Conservation (phyloP, 2,113 vertebrate genomes). For the Vimba vimba region DNA sequence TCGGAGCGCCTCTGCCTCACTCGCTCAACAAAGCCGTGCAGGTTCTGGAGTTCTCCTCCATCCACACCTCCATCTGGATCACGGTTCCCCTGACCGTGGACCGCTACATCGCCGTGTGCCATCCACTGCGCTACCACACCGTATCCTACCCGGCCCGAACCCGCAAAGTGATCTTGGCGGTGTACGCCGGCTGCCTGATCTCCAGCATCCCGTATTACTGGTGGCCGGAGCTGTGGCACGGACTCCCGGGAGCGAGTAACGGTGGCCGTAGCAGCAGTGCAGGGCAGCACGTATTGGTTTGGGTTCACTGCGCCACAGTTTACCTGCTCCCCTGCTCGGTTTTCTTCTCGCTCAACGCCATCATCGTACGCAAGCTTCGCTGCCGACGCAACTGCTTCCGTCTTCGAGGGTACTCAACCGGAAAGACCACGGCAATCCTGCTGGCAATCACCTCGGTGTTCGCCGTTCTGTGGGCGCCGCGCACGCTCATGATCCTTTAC, state of each 20-base stretch:
- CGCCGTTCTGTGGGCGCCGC: constrained; percentile 91
- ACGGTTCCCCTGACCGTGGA: constrained; percentile 93
- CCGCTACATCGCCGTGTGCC: constrained; percentile 94
- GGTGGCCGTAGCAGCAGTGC: constrained; percentile 82
- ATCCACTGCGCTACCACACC: constrained; percentile 91
- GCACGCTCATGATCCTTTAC: constrained; percentile 91
- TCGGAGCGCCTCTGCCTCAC: constrained; percentile 84
- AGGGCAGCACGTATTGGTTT: constrained; percentile 89
- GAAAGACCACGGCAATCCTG: constrained; percentile 94
- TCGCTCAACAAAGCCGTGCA: constrained; percentile 87
- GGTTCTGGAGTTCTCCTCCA: constrained; percentile 94
- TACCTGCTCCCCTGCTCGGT: constrained; percentile 94
- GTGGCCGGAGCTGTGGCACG: constrained; percentile 97
- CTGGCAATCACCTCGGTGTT: constrained; percentile 95
- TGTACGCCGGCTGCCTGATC: constrained; percentile 88
- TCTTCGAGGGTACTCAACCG: constrained; percentile 90
- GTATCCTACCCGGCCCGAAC: constrained; percentile 96
- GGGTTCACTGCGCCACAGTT: constrained; percentile 91
- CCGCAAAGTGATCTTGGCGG: constrained; percentile 86
- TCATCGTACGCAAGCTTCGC: constrained; percentile 89
- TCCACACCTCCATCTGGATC: constrained; percentile 98
- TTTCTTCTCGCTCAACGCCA: constrained; percentile 92
- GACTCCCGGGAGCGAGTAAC: constrained; percentile 77
- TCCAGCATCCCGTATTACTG: constrained; percentile 94
- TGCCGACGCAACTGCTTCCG: constrained; percentile 87